These are phyloP conservation scores for Echiichthys vipera DNA, from an alignment of 2,797 vertebrate species.

Conservation along the genomic window DNA sequence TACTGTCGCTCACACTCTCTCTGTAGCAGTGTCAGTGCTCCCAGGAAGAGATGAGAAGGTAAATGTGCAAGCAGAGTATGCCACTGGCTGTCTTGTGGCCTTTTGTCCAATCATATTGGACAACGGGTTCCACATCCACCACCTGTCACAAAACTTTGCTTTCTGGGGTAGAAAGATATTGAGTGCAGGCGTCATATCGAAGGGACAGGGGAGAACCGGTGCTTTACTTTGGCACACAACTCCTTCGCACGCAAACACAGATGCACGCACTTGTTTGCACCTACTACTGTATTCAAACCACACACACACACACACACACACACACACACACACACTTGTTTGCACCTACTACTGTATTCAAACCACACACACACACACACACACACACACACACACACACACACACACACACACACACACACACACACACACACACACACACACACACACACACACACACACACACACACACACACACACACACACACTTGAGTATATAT, in stretches of 20 bases:
- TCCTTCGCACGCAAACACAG: slow-evolving; percentile 25
- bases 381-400: slow-evolving; percentile 25
- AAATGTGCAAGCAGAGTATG: slow-evolving; percentile 50
- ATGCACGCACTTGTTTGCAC: slow-evolving; percentile 6
- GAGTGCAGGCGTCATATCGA: slow-evolving; percentile 34
- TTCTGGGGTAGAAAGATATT: slow-evolving; percentile 54
- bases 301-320: slow-evolving; percentile 9
- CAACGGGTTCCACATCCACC: slow-evolving; percentile 49
- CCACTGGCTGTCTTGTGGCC: slow-evolving; percentile 54
- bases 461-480: no score
- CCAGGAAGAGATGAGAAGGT: slow-evolving; percentile 46
- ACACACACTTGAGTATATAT: no score
- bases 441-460: no score
- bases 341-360: not conserved
- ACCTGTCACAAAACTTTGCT: slow-evolving; percentile 67
- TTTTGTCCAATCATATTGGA: slow-evolving; percentile 65
- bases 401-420: not conserved
- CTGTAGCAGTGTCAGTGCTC: slow-evolving; percentile 49
- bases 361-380: not conserved
- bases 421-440: slow-evolving; percentile 1
- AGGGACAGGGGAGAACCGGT: slow-evolving; percentile 22
- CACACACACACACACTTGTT: slow-evolving; percentile 18
- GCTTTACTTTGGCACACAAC: slow-evolving; percentile 14
- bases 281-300: not conserved
- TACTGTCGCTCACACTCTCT: slow-evolving; percentile 47